phyloP scores from a whole-genome alignment of 1,140 invertebrate species.

The Lepidurus apus region DNA sequence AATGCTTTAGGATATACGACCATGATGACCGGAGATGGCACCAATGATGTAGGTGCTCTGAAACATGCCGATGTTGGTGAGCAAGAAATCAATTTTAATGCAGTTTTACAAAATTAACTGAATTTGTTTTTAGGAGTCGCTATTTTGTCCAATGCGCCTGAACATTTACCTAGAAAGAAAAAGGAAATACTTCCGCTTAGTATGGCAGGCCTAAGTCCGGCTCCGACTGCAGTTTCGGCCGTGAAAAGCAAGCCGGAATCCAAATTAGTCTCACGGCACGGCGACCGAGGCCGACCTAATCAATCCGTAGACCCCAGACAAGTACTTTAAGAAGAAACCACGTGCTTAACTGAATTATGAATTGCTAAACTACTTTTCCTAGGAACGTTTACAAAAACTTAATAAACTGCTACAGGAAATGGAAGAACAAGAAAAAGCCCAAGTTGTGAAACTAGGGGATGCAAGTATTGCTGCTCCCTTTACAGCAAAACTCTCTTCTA shows the following conservation, averaged over 20 bases:
- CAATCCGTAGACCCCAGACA: constrained; percentile 24
- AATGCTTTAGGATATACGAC: constrained; percentile 84
- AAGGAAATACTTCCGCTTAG: not conserved
- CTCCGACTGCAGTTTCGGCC: not conserved
- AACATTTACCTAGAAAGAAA: constrained; percentile 27
- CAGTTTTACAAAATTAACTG: constrained; percentile 23
- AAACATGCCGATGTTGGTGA: constrained; percentile 95
- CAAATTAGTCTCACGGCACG: constrained; percentile 16
- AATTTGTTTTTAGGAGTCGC: constrained; percentile 34
- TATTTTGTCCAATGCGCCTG: constrained; percentile 34
- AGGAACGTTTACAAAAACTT: constrained; percentile 44
- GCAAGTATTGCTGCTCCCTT: constrained; percentile 99
- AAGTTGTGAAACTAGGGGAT: constrained; percentile 91
- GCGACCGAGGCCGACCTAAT: not conserved
- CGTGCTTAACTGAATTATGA: constrained; percentile 31
- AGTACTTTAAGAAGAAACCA: constrained; percentile 24
- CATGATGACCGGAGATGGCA: constrained; percentile 99
- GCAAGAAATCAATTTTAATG: constrained; percentile 8
- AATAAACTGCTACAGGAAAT: constrained; percentile 80
- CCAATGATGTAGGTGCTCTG: constrained; percentile 99
- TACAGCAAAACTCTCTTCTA: constrained; percentile 94
- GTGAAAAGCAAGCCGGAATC: constrained; percentile 29
- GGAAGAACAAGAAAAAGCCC: constrained; percentile 81
- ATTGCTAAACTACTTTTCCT: constrained; percentile 7
- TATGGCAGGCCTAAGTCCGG: not conserved